Evolutionary conservation across 2,888 invertebrate species (phyloP).

Genomic region (Anthophora plumipes): DNA sequence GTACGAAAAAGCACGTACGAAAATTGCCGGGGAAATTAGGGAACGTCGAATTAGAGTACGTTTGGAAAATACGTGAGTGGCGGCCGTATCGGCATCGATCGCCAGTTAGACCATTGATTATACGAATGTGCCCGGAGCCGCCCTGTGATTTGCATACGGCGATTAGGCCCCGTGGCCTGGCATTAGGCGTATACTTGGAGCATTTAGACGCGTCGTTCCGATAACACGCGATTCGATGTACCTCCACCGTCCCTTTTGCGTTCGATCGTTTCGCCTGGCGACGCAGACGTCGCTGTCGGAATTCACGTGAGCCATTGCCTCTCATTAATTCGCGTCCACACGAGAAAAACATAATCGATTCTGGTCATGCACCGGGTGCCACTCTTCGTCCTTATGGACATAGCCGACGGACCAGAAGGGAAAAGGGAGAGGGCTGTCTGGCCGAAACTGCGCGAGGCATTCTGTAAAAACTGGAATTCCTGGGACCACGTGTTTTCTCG

Average conservation of each 20-base stretch:
- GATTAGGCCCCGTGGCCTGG: conserved; percentile 75
- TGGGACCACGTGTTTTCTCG: conserved; percentile 45
- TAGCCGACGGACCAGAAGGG: conserved; percentile 4
- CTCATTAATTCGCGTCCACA: conserved; percentile 66
- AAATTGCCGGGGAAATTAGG: conserved; percentile 59
- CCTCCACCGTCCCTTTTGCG: conserved; percentile 10
- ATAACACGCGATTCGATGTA: conserved; percentile 71
- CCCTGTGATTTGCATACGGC: conserved; percentile 79
- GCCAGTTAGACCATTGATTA: conserved; percentile 75
- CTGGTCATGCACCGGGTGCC: conserved; percentile 52
- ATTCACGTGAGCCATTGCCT: conserved; percentile 60
- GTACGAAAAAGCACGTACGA: conserved; percentile 58
- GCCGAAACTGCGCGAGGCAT: conserved; percentile 38
- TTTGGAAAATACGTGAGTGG: conserved; percentile 65
- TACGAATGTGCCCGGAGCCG: conserved; percentile 73
- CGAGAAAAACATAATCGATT: conserved; percentile 69
- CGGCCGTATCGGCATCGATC: conserved; percentile 71
- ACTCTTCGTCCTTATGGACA: conserved; percentile 30
- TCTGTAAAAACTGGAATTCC: conserved; percentile 43
- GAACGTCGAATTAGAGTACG: conserved; percentile 62
- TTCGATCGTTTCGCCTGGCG: conserved; percentile 22
- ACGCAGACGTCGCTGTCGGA: conserved; percentile 33
- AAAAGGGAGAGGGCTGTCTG: conserved; percentile 16
- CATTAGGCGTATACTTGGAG: conserved; percentile 73
- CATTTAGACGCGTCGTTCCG: conserved; percentile 71